Evolutionary conservation across 2,113 vertebrate species (phyloP).

Genomic region (Cryptotis parvus): DNA sequence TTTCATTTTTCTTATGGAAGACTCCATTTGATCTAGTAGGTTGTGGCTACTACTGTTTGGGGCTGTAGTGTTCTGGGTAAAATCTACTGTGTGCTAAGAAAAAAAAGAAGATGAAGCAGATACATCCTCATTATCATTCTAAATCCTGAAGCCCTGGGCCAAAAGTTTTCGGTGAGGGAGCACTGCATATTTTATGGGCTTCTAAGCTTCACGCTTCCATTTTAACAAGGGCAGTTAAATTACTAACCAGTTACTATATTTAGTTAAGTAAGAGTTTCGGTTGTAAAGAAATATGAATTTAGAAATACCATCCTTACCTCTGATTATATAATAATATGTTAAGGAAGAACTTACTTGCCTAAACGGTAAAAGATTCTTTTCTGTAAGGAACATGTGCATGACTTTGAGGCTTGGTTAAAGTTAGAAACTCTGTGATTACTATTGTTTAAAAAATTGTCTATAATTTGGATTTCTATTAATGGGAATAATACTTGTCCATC

Average conservation of each 20-base stretch:
- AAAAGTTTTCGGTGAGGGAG: not conserved
- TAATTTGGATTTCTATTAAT: not conserved
- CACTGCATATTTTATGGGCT: not conserved
- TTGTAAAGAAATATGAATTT: slow-evolving; percentile 26
- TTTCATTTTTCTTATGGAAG: not conserved
- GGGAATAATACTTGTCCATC: not conserved
- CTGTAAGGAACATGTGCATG: not conserved
- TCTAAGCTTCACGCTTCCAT: not conserved
- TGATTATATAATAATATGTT: not conserved
- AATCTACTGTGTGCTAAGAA: not conserved
- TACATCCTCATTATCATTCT: not conserved
- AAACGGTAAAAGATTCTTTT: not conserved
- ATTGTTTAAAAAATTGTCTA: not conserved
- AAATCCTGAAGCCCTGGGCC: not conserved
- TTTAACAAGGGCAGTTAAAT: not conserved
- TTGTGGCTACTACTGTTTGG: not conserved
- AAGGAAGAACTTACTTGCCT: not conserved
- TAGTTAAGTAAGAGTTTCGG: not conserved
- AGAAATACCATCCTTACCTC: not conserved
- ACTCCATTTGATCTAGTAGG: slow-evolving; percentile 13
- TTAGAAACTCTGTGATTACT: not conserved
- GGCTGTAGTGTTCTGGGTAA: not conserved
- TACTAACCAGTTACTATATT: not conserved
- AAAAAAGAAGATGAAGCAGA: not conserved
- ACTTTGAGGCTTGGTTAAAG: not conserved